Conservation (phyloP, 2,888 invertebrate species). For the Girardia tigrina region DNA sequence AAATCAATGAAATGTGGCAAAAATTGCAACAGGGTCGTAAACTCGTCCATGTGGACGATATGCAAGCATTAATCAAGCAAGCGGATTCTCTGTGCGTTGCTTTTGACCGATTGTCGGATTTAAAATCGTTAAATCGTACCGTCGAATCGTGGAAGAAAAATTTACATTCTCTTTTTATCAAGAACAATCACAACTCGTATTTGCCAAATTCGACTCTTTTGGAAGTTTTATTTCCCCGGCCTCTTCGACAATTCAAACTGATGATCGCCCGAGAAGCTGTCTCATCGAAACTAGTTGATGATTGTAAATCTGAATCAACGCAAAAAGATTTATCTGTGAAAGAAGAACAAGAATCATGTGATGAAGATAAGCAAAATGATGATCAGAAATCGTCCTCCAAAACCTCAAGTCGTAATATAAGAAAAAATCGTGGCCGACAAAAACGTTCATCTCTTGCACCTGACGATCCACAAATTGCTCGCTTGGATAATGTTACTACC, state of each 20-base stretch:
- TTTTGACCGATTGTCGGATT: slow-evolving; percentile 14
- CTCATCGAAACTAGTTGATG: slow-evolving; percentile 3
- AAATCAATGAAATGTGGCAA: not conserved
- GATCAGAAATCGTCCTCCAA: not conserved
- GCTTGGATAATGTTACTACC: not conserved
- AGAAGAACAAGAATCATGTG: not conserved
- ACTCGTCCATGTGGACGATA: not conserved
- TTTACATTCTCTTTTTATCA: not conserved
- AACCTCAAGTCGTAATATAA: not conserved
- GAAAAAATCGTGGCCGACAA: slow-evolving; percentile 11
- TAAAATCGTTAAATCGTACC: not conserved
- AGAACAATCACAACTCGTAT: not conserved
- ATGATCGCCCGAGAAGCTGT: slow-evolving; percentile 16
- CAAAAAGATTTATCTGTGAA: not conserved
- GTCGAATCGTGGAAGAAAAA: not conserved
- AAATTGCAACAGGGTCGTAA: slow-evolving; percentile 1
- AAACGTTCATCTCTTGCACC: not conserved
- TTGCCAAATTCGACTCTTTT: not conserved
- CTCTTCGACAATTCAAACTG: not conserved
- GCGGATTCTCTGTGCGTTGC: slow-evolving; percentile 3
- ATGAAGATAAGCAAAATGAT: not conserved
- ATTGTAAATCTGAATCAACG: not conserved
- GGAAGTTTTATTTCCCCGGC: not conserved
- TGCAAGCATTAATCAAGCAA: not conserved
- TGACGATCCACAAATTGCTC: slow-evolving; percentile 2